Percentiles rank a stretch among this genome's conserved stretches.
These are phyloP conservation scores for Zaprionus lineosus DNA, from an alignment of 2,888 invertebrate genomes.

Conservation along the genomic window DNA sequence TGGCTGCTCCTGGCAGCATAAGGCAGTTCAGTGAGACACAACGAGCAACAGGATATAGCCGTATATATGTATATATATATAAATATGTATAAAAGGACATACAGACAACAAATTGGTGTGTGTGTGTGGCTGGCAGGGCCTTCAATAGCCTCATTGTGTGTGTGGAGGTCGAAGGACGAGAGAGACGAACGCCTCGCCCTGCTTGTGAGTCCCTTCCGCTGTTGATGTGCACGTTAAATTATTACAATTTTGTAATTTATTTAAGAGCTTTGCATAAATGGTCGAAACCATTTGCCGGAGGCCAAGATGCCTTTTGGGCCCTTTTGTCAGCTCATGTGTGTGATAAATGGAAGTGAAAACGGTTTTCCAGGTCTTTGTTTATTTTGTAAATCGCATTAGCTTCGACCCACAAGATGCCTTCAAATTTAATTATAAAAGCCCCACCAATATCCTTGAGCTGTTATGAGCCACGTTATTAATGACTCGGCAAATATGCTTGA, in stretches of 20 bases:
- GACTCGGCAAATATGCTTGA: conserved; percentile 56
- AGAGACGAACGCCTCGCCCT: conserved; percentile 21
- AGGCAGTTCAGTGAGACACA: conserved; percentile 25
- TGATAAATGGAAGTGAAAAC: conserved; percentile 44
- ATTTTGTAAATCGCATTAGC: conserved; percentile 44
- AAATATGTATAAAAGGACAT: too few relatives aligned
- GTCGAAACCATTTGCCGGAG: conserved; percentile 53
- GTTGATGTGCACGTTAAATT: conserved; percentile 61
- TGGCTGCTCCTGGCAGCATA: conserved; percentile 41
- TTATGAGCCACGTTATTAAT: conserved; percentile 47
- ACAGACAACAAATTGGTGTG: background rate
- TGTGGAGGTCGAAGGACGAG: too few relatives aligned
- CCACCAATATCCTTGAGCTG: conserved; percentile 15
- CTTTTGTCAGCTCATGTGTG: conserved; percentile 41
- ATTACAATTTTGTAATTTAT: conserved; percentile 80
- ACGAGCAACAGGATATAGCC: conserved; percentile 35
- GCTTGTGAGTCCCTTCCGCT: conserved; percentile 14
- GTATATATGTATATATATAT: conserved; percentile 7
- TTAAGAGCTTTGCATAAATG: conserved; percentile 76
- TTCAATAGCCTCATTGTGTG: conserved; percentile 33
- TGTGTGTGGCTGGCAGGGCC: conserved; percentile 22
- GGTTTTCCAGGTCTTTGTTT: conserved; percentile 20
- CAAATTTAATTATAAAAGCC: conserved; percentile 60
- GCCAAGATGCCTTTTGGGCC: conserved; percentile 11
- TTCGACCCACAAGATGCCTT: conserved; percentile 43